Evolutionary conservation across 2,888 invertebrate species (phyloP), one percentile per base, ranked within the genome.

Genomic region (Brenthis ino): DNA sequence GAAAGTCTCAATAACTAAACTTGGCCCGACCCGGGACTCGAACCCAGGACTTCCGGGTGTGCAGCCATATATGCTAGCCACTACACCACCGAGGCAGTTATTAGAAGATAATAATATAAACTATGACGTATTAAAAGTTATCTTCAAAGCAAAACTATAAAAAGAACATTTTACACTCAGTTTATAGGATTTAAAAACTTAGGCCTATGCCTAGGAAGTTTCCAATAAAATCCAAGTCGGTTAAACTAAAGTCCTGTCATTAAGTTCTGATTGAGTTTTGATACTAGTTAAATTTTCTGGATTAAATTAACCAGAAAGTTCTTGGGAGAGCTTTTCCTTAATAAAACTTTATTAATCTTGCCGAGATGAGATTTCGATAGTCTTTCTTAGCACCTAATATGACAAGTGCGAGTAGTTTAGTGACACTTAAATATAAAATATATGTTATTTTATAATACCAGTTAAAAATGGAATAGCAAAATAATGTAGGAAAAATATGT

Each of bases 261-360:
- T 72, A 66, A 72, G 69, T 71, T 72, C 66, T 69, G 72, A 74
- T 73, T 71, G 74, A 75, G 71, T 73, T 75, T 71, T 72, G 68
- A 70, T 70, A 68, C 65, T 65, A 58, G 67, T 64, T 56, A 63
- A 70, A 68, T 69, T 70, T 72, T 70, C 67, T 64, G 63, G 70
- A 68, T 68, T 70, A 65, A 63, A 70, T 68, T 64, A 58, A 24
- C 57, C 43, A 24, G 57, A 65, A 64, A 68, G 57, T 68, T 60
- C 56, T 64, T 16, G 53, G 37, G 28, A 56, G 53, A 68, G 57
- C 58, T 65, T 61, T 67, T 64, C 61, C 55, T 65, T 57, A 57
- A 65, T 56, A 58, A 68, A 68, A 68, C 67, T 71, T 67, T 67
- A 64, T 64, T 60, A 58, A 64, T 64, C 57, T 51, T 13, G 55